phyloP scores from a whole-genome alignment of 2,888 invertebrate species.

The Bembecia ichneumoniformis region DNA sequence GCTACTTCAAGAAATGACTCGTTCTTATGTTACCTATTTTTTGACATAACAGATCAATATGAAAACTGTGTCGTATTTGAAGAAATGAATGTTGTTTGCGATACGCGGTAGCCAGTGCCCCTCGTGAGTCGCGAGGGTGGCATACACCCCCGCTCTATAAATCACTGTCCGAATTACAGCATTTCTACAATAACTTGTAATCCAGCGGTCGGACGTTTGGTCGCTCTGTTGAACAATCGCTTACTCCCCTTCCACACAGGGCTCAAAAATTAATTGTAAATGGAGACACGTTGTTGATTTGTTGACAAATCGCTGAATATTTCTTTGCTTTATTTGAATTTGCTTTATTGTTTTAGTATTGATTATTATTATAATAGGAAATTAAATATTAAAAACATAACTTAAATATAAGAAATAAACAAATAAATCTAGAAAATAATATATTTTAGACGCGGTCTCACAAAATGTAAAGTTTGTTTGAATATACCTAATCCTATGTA shows the following conservation, averaged over 20 bases:
- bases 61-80: conserved; percentile 40
- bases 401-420: no score
- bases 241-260: conserved; percentile 27
- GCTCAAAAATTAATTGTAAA: conserved; percentile 47
- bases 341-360: no score
- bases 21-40: no score
- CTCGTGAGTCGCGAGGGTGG: conserved; percentile 55
- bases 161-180: conserved; percentile 70
- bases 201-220: conserved; percentile 43
- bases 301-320: conserved; percentile 9
- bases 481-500: no score
- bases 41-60: background rate
- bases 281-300: conserved; percentile 13
- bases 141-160: conserved; percentile 64
- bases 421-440: no score
- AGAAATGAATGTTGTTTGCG: conserved; percentile 67
- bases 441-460: no score
- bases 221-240: conserved; percentile 34
- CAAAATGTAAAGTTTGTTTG: no score
- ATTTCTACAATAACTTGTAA: conserved; percentile 61
- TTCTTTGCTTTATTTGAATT: no score
- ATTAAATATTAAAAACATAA: no score
- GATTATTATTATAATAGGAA: no score
- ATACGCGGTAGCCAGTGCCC: conserved; percentile 44
- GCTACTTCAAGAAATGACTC: no score